Percentiles rank a stretch among this genome's conserved stretches.
Evolutionary conservation across 2,888 invertebrate species (phyloP).

Genomic region (Bombylius major): DNA sequence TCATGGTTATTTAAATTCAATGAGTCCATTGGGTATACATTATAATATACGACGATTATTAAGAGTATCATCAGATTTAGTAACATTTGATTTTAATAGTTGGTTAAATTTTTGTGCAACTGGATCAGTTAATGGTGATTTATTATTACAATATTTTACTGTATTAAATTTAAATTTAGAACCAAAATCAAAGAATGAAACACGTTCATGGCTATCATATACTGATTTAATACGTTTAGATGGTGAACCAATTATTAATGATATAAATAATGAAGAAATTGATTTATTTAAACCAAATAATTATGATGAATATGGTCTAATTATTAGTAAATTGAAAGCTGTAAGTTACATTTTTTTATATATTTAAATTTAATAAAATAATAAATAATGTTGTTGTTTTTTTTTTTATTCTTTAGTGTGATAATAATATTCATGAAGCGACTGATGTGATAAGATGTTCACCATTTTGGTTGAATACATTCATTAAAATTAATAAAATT

Average conservation of each 20-base stretch:
- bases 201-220: neutral
- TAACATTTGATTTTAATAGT: constrained; percentile 21
- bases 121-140: constrained; percentile 26
- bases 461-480: constrained; percentile 15
- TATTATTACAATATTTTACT: constrained; percentile 19
- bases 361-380: neutral
- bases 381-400: neutral
- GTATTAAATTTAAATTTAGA: constrained; percentile 20
- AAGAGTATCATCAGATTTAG: constrained; percentile 17
- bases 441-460: constrained; percentile 13
- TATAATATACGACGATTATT: constrained; percentile 17
- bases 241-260: neutral
- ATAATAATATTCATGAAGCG: neutral
- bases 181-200: neutral
- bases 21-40: constrained; percentile 20
- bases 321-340: constrained; percentile 19
- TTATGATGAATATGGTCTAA: constrained; percentile 25
- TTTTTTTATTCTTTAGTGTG: neutral
- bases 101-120: constrained; percentile 17
- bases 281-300: constrained; percentile 17
- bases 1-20: constrained; percentile 10
- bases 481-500: constrained; percentile 24
- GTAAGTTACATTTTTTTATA: constrained; percentile 9
- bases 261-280: neutral
- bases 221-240: constrained; percentile 21